Conservation (phyloP, 2,888 invertebrate genomes). For the Pachymerium ferrugineum region DNA sequence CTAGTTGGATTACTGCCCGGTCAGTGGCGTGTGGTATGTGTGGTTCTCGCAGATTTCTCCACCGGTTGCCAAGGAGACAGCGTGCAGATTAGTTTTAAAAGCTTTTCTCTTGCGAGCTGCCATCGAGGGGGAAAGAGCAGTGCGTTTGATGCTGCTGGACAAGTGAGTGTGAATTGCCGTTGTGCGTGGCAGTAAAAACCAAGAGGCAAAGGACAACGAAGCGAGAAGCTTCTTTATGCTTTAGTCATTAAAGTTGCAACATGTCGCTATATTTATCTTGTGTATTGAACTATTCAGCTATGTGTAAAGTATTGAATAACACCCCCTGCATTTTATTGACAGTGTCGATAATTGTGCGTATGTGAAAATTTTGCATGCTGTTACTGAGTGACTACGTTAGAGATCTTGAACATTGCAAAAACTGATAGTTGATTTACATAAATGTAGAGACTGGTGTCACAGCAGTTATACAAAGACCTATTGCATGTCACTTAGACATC, state of each 20-base stretch:
- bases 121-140: not conserved
- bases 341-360: too few species aligned
- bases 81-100: constrained; percentile 21
- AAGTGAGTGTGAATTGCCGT: constrained; percentile 1
- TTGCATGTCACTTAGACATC: too few species aligned
- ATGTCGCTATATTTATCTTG: too few species aligned
- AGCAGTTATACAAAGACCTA: too few species aligned
- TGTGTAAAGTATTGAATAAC: too few species aligned
- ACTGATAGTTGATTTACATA: too few species aligned
- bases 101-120: constrained; percentile 1
- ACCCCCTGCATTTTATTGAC: too few species aligned
- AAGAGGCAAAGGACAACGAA: not conserved
- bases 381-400: too few species aligned
- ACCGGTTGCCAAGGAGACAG: not conserved
- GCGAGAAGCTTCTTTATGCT: not conserved
- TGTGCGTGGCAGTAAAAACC: not conserved
- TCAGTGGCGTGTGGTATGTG: constrained; percentile 7
- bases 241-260: not conserved
- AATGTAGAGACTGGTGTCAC: too few species aligned
- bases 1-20: constrained; percentile 21
- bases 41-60: not conserved
- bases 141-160: not conserved
- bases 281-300: too few species aligned
- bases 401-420: too few species aligned
- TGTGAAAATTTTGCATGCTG: too few species aligned